Evolutionary conservation across 2,888 invertebrate genomes (phyloP), one percentile per base, ranked within the genome.

Genomic region (Sympetrum striolatum): DNA sequence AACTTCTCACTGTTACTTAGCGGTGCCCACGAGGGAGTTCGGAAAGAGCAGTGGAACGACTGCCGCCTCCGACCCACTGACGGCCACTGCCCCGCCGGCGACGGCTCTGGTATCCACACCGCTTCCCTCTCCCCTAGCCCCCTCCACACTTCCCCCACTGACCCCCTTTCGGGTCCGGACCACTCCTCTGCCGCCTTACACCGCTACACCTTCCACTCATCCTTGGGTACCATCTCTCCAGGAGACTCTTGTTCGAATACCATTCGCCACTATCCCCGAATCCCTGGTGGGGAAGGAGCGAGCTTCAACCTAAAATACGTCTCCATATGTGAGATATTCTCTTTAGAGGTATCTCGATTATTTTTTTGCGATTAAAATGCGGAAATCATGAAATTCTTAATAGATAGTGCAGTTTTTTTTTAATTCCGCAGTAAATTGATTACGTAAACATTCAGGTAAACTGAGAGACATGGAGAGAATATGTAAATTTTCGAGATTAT

Each of bases 1-100:
- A 58, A 22, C 48, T 25, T 81, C 31, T 58, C 86, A 60, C 86
- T 58, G 60, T 37, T 31, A 58, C 35, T 31, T 86, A 86, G 86
- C 86, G 86, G 86, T 86, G 60, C 31, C 60, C 60, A 60, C 60
- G 60, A 58, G 37, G 60, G 60, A 37, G 86, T 60, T 53, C 37
- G 82, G 53, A 31, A 73, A 31, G 82, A 82, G 60, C 60, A 86
- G 86, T 82, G 82, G 58, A 58, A 64, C 86, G 60, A 86, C 86
- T 86, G 86, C 58, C 86, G 86, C 22, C 31, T 86, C 60, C 86
- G 86, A 86, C 86, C 86, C 86, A 86, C 86, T 86, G 60, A 86
- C 86, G 60, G 64, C 86, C 86, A 86, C 86, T 86, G 86, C 86
- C 86, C 86, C 35, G 64, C 31, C 86, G 86, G 60, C 82, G 82